Evolutionary conservation across 2,113 vertebrate species (phyloP), one percentile per base, ranked within the genome.

Genomic region (Poicephalus meyeri): DNA sequence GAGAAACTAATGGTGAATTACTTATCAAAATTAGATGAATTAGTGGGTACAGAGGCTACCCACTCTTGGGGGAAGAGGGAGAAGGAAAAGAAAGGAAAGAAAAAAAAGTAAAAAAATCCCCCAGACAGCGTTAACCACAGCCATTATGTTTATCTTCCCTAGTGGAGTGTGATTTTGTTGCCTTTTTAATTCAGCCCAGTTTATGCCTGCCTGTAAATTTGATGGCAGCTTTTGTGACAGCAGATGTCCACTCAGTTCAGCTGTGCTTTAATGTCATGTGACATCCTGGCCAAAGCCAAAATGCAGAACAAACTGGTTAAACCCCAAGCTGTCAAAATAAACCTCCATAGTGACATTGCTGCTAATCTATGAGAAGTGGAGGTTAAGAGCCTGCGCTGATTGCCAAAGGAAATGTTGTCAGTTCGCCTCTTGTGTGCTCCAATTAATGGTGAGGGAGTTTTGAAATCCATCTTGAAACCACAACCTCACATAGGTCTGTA

Each of bases 211-310:
- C 77, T 87, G 80, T 96, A 82, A 95, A 90, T 95, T 29, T 85
- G 92, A 86, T 28, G 55, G 82, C 73, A 72, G 55, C 58, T 86
- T 41, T 90, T 94, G 88, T 91, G 90, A 70, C 76, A 91, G 76
- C 84, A 95, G 91, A 93, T 94, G 85, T 93, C 85, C 86, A 35
- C 72, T 94, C 86, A 47, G 71, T 86, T 97, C 79, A 91, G 87
- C 79, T 86, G 69, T 35, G 64, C 49, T 95, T 74, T 78, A 88
- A 60, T 21, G 21, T 83, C 85, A 71, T 86, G 64, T 90, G 82
- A 42, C 85, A 64, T 66, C 16, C 29, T 47, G 72, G 35, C 31
- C 5, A 1, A 88, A 91, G 76, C 82, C 88, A 96, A 93, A 94
- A 80, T 55, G 76, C 88, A 88, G 79, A 93, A 86, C 76, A 93